Base-by-base conservation (phyloP, 2,113 vertebrate species). In the Ictalurus furcatus region DNA sequence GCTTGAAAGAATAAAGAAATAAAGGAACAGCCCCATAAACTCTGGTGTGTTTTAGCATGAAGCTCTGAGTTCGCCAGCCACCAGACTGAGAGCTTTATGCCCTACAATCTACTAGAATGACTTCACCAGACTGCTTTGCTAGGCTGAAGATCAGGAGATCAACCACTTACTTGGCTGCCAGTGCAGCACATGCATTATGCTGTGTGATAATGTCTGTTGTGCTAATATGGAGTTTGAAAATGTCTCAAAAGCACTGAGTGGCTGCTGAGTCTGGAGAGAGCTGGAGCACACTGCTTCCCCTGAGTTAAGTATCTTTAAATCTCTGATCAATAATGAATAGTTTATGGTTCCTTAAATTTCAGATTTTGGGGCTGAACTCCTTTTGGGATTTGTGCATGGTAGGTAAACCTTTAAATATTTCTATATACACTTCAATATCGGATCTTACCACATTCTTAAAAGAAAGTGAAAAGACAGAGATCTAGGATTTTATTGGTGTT, bases 211-310 rank as follows among this genome's bases (percentile, higher is more conserved):
- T 58, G 19, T 37, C n/a, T 23, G 28, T 59, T 34, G 48, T 78
- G 87, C 59, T 73, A 81, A 90, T 88, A 76, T 88, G 25, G 40
- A 48, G 86, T 37, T 44, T 85, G 71, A 80, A 87, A 84, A 84
- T 59, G 67, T 67, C 81, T 61, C 61, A 88, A 84, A 56, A 48
- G 67, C 59, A 58, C 54, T 6, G 13, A 79, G 48, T 30, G 13
- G 28, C 78, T 58, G 80, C 54, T 23, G 8, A 82, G 79, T 8
- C n/a, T 82, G n/a, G 54, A 58, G n/a, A 82, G n/a, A 58, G 52
- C 79, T 81, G 52, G 28, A 59, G 21, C 44, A 80, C 44, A 52
- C 11, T 11, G 28, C 65, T 8, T 63, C 56, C 21, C 56, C 73
- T 19, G 56, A 37, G 85, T 63, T 58, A 59, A 56, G 56, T 25